Conservation (phyloP, 2,888 invertebrate genomes). For the Fragum sueziense region DNA sequence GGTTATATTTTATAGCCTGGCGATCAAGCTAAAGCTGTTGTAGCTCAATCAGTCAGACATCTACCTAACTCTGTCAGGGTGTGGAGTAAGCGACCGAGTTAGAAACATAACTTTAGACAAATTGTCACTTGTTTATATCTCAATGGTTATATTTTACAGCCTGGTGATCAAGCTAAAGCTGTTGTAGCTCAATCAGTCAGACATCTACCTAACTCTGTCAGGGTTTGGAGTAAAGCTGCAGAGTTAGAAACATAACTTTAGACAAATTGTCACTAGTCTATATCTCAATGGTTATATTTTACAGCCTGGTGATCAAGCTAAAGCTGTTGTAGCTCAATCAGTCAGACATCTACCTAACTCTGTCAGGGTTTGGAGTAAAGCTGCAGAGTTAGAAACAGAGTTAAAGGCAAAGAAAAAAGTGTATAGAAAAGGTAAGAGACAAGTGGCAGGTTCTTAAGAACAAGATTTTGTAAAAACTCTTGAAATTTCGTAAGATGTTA, state of each 20-base stretch:
- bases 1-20: slow-evolving; percentile 89
- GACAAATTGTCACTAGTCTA: slow-evolving; percentile 96
- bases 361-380: slow-evolving; percentile 98
- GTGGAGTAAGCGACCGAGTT: slow-evolving; percentile 99
- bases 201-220: slow-evolving; percentile 96
- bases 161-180: slow-evolving; percentile 95
- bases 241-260: slow-evolving; percentile 96
- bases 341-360: slow-evolving; percentile 97
- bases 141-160: slow-evolving; percentile 97
- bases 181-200: slow-evolving; percentile 98
- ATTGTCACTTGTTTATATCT: too few species aligned
- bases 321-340: slow-evolving; percentile 98
- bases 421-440: slow-evolving; percentile 86
- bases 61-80: slow-evolving; percentile 97
- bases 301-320: slow-evolving; percentile 94
- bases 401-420: slow-evolving; percentile 97
- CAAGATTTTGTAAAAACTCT: too few species aligned
- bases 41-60: slow-evolving; percentile 97
- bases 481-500: too few species aligned
- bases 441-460: too few species aligned
- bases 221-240: slow-evolving; percentile 99
- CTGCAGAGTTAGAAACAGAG: slow-evolving; percentile 96
- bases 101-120: slow-evolving; percentile 96
- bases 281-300: slow-evolving; percentile 30
- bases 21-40: slow-evolving; percentile 96